phyloP scores from a whole-genome alignment of 2,113 vertebrate species.

The Cephalopholis sonnerati region DNA sequence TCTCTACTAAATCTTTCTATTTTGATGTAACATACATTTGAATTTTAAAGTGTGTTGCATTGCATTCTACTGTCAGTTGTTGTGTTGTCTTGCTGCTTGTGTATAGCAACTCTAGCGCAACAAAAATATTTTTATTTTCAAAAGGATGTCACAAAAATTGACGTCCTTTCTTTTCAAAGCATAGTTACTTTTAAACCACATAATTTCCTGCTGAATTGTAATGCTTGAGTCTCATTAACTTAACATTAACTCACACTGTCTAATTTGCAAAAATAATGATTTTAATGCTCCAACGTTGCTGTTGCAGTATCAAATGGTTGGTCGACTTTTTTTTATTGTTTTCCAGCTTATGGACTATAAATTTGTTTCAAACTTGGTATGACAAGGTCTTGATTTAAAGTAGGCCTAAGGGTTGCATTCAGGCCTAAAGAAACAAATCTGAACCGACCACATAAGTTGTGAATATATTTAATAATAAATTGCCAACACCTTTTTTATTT shows the following conservation, averaged over 20 bases:
- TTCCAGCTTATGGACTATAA: no score
- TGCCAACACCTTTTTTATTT: constrained; percentile 8
- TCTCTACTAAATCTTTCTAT: background rate
- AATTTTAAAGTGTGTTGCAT: no score
- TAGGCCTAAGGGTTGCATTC: background rate
- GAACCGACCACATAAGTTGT: background rate
- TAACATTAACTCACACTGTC: no score
- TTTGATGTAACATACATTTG: background rate
- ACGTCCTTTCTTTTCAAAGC: no score
- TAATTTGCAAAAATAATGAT: no score
- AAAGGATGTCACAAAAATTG: background rate
- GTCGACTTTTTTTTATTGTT: background rate
- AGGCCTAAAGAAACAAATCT: background rate
- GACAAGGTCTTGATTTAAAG: constrained; percentile 10
- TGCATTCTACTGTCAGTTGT: no score
- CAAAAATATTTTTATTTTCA: background rate
- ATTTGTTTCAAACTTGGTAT: background rate
- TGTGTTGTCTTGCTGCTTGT: no score
- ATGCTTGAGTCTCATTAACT: background rate
- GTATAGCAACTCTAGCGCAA: no score
- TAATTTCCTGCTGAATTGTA: background rate
- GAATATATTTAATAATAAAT: constrained; percentile 6
- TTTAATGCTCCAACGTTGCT: no score
- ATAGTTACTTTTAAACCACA: background rate
- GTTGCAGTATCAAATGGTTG: no score